Conservation (phyloP, 2,888 invertebrate genomes). For the Oxycera nigricornis region DNA sequence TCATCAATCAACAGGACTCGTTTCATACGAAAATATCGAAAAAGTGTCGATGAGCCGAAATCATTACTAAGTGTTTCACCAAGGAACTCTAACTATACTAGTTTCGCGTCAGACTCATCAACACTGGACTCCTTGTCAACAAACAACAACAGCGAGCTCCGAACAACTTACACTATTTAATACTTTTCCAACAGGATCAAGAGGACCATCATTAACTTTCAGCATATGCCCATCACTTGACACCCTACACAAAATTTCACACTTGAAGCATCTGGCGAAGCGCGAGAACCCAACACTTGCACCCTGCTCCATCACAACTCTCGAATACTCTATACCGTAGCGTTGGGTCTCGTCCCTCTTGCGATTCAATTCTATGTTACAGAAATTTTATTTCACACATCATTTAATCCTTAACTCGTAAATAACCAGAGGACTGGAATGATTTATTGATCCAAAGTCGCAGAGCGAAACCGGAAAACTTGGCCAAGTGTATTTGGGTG, state of each 20-base stretch:
- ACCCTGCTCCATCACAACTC: neutral
- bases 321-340: neutral
- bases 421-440: conserved; percentile 39
- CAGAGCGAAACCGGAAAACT: conserved; percentile 14
- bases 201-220: conserved; percentile 35
- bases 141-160: neutral
- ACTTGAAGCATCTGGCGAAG: conserved; percentile 32
- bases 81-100: too few species aligned
- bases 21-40: neutral
- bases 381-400: conserved; percentile 43
- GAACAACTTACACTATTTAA: neutral
- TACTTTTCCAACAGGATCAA: neutral
- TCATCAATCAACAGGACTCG: conserved; percentile 31
- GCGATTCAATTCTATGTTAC: neutral
- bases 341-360: neutral
- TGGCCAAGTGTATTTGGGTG: conserved; percentile 21
- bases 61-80: conserved; percentile 19
- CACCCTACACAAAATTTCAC: conserved; percentile 24
- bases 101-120: neutral
- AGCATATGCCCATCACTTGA: conserved; percentile 37
- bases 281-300: neutral
- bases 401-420: conserved; percentile 43
- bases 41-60: neutral
- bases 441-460: conserved; percentile 35
- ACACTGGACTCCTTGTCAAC: conserved; percentile 19